Evolutionary conservation across 2,888 invertebrate species (phyloP), one percentile per base, ranked within the genome.

Genomic region (Notodonta ziczac): DNA sequence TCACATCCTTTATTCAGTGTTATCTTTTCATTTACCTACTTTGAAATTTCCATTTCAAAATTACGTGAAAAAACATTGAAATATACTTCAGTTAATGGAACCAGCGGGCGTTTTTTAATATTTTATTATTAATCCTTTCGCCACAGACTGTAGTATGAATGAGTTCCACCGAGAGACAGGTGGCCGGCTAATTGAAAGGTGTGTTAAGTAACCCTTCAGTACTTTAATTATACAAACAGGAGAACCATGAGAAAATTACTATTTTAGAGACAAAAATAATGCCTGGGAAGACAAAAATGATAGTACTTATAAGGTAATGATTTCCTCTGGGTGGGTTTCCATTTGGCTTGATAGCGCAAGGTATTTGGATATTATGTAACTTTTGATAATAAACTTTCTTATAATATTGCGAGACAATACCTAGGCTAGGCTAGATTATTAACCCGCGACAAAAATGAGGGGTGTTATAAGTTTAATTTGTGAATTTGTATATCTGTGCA

Each of bases 71-170:
- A 59, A 66, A 67, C 60, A 63, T 66, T 67, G 62, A 63, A 69
- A 68, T 63, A 62, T 61, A 58, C 57, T 58, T n/a, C 59, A 56
- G 40, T 56, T 65, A 58, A 71, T 67, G 68, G 39, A 64, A 55
- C 60, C 56, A 61, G 60, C 56, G 59, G 59, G 61, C 58, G 59
- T 61, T 72, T 64, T 56, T 65, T 70, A 76, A 69, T 59, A 67
- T 70, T 77, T 69, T 61, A 70, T 69, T 61, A 70, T 66, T 65
- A 72, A 72, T 70, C 64, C 62, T 69, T 70, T 67, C 57, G 63
- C 53, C 39, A 56, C 66, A 67, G 59, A 65, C 62, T 65, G 58
- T 72, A 69, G 70, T 73, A 70, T 68, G 52, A 72, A 73, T 70
- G 46, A 71, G 69, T 73, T 75, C 71, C 59, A 63, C 61, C 44